Percentiles rank a stretch among this genome's conserved stretches.
These are phyloP conservation scores for Apis dorsata DNA, from an alignment of 1,140 invertebrate species.

Conservation along the genomic window DNA sequence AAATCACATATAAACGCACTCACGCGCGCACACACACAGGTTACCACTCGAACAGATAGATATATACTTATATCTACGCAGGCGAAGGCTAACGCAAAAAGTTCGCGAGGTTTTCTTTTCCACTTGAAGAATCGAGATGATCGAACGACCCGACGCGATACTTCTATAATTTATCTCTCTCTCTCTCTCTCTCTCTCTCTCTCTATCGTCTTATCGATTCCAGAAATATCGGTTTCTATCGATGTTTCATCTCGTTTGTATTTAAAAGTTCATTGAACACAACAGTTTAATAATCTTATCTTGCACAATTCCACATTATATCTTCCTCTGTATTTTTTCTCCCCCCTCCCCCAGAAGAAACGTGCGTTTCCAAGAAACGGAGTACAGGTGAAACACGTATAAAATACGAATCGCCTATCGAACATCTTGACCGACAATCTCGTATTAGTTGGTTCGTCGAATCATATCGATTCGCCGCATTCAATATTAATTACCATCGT, in stretches of 20 bases:
- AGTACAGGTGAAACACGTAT: background rate
- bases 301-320: background rate
- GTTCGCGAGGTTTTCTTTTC: conserved; percentile 58
- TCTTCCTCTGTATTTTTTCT: background rate
- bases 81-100: conserved; percentile 48
- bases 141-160: conserved; percentile 33
- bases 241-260: background rate
- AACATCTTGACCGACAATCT: background rate
- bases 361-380: background rate
- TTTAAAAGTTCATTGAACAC: background rate
- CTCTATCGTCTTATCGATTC: conserved; percentile 44
- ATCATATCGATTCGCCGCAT: conserved; percentile 33
- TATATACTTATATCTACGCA: conserved; percentile 2
- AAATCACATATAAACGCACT: conserved; percentile 73
- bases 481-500: conserved; percentile 39
- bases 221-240: conserved; percentile 33
- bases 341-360: background rate
- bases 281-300: background rate
- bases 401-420: background rate
- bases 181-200: background rate
- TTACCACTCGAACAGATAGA: conserved; percentile 10
- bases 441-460: background rate
- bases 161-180: conserved; percentile 54
- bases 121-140: conserved; percentile 38
- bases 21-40: conserved; percentile 37